Evolutionary conservation across 2,888 invertebrate genomes (phyloP).

Genomic region (Epinotia ramella): DNA sequence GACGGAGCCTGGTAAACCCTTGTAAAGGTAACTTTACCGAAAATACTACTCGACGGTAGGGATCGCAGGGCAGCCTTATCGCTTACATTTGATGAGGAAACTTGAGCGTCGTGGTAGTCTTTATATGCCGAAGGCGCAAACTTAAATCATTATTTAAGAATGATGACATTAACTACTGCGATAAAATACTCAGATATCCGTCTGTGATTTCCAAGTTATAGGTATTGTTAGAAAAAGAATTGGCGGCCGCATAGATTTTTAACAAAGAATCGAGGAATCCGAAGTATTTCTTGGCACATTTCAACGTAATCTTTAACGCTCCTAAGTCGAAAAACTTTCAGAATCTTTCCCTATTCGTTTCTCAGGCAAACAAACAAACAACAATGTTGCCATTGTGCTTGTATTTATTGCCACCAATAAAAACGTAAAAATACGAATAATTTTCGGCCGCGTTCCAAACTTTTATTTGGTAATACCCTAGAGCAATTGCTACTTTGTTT

Average conservation of each 20-base stretch:
- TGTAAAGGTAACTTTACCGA: conserved; percentile 14
- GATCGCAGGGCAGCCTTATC: conserved; percentile 22
- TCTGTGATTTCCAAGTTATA: not conserved
- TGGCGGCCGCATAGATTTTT: conserved; percentile 11
- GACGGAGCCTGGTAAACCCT: conserved; percentile 18
- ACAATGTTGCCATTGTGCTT: conserved; percentile 54
- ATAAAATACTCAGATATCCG: not conserved
- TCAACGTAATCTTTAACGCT: conserved; percentile 29
- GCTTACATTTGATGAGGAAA: conserved; percentile 28
- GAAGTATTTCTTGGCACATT: conserved; percentile 28
- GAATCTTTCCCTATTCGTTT: conserved; percentile 40
- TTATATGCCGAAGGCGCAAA: conserved; percentile 1
- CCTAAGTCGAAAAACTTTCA: conserved; percentile 29
- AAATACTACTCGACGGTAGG: conserved; percentile 7
- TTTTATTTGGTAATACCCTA: conserved; percentile 82
- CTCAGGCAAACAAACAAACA: conserved; percentile 45
- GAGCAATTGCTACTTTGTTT: conserved; percentile 82
- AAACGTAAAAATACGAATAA: conserved; percentile 67
- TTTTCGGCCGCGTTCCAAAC: conserved; percentile 70
- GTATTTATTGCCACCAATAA: conserved; percentile 60
- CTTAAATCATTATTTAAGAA: conserved; percentile 1
- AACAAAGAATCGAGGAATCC: not conserved
- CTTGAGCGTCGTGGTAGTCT: conserved; percentile 14
- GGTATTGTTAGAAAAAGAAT: not conserved
- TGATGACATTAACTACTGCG: not conserved